Evolutionary conservation across 2,888 invertebrate genomes (phyloP), one percentile per base, ranked within the genome.

Genomic region (Tigriopus californicus): DNA sequence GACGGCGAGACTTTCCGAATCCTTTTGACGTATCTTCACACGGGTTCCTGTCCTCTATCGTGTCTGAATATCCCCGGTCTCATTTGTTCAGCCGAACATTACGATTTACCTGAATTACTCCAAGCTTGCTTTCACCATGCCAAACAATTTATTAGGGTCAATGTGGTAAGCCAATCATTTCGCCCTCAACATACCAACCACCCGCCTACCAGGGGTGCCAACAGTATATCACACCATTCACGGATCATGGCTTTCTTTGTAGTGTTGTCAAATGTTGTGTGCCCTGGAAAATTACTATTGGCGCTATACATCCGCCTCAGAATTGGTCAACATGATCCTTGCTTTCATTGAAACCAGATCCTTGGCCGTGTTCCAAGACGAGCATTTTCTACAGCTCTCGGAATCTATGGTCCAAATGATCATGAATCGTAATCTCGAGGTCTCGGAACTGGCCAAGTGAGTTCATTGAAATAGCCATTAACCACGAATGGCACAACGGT

Each of bases 41-140:
- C 89, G 15, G 90, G 91, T 61, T 87, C 87, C 61, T 91, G 91
- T 72, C 86, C 89, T 0, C 73, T 91, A 53, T 90, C 90, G 1
- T 91, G 90, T 73, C 83, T 87, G 65, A 86, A 87, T 63, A 89
- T 91, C 67, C 90, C 91, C 12, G 90, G 91, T 1, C 78, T 91
- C 40, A 87, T 91, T 64, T 91, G 90, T 70, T 90, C 91, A 1
- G 91, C 91, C 1, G 91, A 91, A 68, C 91, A 91, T 70, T 91
- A 90, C 71, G 91, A 91, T 72, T 75, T 91, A 62, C 90, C 91
- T 0, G 91, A 91, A 70, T 75, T 91, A 59, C 75, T 91, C 62
- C 90, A 91, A 69, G 91, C 91, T 12, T 91, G 91, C 73, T 91
- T 91, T 74, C 91, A 91, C 70, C 91, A 91, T 68, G 89, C 90